Evolutionary conservation across 2,888 invertebrate genomes (phyloP).

Genomic region (Spodoptera exigua): DNA sequence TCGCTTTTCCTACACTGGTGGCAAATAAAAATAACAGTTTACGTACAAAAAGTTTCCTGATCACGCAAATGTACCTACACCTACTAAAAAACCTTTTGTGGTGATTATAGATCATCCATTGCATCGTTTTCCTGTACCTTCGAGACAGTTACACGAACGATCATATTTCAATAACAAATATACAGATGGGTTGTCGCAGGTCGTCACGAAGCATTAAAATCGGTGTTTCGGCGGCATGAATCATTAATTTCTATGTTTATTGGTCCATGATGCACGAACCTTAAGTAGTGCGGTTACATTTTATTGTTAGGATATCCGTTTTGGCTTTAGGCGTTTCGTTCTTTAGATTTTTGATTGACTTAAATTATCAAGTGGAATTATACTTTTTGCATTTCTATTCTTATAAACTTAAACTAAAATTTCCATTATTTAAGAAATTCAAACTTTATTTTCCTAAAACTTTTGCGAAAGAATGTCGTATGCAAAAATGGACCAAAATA

Average conservation of each 20-base stretch:
- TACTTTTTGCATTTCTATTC: too few relatives aligned
- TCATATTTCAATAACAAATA: slow-evolving; percentile 67
- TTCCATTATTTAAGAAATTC: too few relatives aligned
- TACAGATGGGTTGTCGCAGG: slow-evolving; percentile 74
- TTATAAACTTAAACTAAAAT: too few relatives aligned
- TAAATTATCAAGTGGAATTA: too few relatives aligned
- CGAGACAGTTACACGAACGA: slow-evolving; percentile 57
- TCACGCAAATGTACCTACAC: slow-evolving; percentile 24
- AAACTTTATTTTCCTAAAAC: too few relatives aligned
- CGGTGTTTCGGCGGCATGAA: slow-evolving; percentile 82
- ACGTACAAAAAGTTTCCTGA: slow-evolving; percentile 21
- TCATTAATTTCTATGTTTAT: slow-evolving; percentile 85
- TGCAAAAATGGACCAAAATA: too few relatives aligned
- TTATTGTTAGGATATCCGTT: slow-evolving; percentile 51
- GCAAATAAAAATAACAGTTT: slow-evolving; percentile 9
- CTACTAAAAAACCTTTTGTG: slow-evolving; percentile 24
- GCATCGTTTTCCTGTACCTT: slow-evolving; percentile 39
- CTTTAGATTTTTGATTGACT: not conserved
- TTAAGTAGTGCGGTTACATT: slow-evolving; percentile 58
- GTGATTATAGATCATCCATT: slow-evolving; percentile 18
- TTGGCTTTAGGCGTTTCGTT: slow-evolving; percentile 28
- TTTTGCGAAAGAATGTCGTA: too few relatives aligned
- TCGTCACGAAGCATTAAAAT: slow-evolving; percentile 85
- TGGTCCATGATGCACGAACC: slow-evolving; percentile 75
- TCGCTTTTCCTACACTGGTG: not conserved